Conservation (phyloP, 2,888 invertebrate genomes). For the Machimus atricapillus region DNA sequence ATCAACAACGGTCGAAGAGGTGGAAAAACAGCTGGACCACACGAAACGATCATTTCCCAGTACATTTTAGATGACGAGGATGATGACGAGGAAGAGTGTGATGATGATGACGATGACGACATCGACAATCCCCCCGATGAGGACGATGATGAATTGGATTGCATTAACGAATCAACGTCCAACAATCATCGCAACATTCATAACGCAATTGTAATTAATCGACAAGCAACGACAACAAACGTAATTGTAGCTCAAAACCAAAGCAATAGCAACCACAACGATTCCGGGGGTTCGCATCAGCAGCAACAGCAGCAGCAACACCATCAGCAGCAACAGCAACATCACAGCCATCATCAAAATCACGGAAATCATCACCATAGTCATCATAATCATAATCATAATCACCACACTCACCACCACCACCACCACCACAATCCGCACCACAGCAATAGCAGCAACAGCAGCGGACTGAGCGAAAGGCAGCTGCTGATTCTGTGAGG, state of each 20-base stretch:
- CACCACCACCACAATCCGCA: neutral
- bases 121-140: conserved; percentile 20
- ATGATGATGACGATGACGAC: conserved; percentile 11
- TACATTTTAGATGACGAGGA: conserved; percentile 11
- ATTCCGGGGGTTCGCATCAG: neutral
- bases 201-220: conserved; percentile 3
- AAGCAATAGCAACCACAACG: neutral
- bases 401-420: neutral
- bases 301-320: neutral
- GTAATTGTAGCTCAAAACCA: conserved; percentile 31
- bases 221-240: conserved; percentile 19
- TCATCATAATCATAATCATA: neutral
- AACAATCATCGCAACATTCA: neutral
- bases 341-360: neutral
- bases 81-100: conserved; percentile 19
- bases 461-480: conserved; percentile 26
- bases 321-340: neutral
- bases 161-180: neutral
- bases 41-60: neutral
- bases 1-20: neutral
- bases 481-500: conserved; percentile 40
- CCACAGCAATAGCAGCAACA: neutral
- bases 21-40: neutral
- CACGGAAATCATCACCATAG: neutral
- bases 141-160: conserved; percentile 32